Evolutionary conservation across 2,113 vertebrate species (phyloP), one percentile per base, ranked within the genome.

Genomic region (Oncorhynchus mykiss): DNA sequence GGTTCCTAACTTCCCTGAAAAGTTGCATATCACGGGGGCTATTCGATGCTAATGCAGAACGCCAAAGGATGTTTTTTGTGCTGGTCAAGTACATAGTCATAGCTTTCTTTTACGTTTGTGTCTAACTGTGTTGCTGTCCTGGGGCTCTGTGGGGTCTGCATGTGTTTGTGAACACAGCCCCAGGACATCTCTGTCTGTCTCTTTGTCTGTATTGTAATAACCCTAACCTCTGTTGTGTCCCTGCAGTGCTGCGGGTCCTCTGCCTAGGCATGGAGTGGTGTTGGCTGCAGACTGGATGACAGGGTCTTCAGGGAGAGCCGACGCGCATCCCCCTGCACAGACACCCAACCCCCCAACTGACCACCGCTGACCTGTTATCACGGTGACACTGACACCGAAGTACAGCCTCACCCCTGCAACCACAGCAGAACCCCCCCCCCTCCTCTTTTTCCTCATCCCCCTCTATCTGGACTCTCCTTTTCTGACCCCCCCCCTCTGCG

Each of bases 261-360:
- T 73, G 73, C 71, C 51, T 79, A 83, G 86, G 79, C 87, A 94
- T 94, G 94, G 93, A 90, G 91, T 90, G 89, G 92, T 88, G 89
- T 83, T 88, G 90, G 80, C 88, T 92, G 78, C 93, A 93, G 88
- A 93, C 92, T 84, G 92, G 93, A 93, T 94, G 92, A 94, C 91
- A 84, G 89, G 71, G 80, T 89, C 85, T 80, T 75, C 77, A 86
- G 75, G 84, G 86, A 89, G 87, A 86, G 88, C 86, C 82, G 86
- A 76, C 67, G 39, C 27, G 67, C 20, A 20, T 34, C 57, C 31
- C 11, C 24, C 29, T 65, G 7, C 82, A 11, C 5, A 22, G 71
- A 73, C 67, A 39, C 78, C 67, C 75, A 45, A 72, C 82, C 57
- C 9, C 71, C 75, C 85, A 22, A 82, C 71, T 51, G 66, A 64